These are phyloP conservation scores for Sinocyclocheilus rhinocerous DNA, from an alignment of 2,113 vertebrate genomes.

Conservation along the genomic window DNA sequence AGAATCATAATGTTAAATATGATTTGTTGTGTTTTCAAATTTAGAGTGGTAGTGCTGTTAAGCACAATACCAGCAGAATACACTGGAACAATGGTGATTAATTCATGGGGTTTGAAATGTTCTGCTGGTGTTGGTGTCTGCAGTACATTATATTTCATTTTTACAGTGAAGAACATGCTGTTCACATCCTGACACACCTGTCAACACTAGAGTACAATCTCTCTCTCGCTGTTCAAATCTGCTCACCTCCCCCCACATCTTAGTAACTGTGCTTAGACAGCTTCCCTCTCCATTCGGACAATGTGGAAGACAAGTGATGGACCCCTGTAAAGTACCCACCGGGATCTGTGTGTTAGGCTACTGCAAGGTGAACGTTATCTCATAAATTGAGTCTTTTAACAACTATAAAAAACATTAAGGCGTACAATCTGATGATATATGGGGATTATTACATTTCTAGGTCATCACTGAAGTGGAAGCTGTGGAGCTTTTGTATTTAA, in stretches of 20 bases:
- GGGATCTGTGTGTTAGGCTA: neutral
- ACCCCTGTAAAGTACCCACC: conserved; percentile 16
- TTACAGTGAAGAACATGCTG: conserved; percentile 23
- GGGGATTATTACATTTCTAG: conserved; percentile 18
- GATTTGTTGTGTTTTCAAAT: neutral
- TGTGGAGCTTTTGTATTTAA: neutral
- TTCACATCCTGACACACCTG: conserved; percentile 28
- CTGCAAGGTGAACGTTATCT: conserved; percentile 23
- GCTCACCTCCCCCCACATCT: neutral
- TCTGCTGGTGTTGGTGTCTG: conserved; percentile 28
- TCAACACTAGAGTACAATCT: conserved; percentile 28
- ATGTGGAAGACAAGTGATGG: conserved; percentile 1
- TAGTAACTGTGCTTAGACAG: conserved; percentile 9
- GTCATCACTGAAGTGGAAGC: conserved; percentile 11
- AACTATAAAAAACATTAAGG: conserved; percentile 13
- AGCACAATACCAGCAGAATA: neutral
- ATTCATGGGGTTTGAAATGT: neutral
- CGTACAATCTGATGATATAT: conserved; percentile 13
- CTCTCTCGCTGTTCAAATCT: conserved; percentile 35
- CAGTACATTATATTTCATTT: conserved; percentile 27
- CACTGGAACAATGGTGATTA: neutral
- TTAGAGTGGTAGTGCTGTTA: neutral
- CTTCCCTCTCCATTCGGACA: conserved; percentile 3
- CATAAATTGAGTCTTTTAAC: conserved; percentile 10
- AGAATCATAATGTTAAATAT: neutral